Base-by-base conservation (phyloP, 2,888 invertebrate species). In the Hyalella azteca region DNA sequence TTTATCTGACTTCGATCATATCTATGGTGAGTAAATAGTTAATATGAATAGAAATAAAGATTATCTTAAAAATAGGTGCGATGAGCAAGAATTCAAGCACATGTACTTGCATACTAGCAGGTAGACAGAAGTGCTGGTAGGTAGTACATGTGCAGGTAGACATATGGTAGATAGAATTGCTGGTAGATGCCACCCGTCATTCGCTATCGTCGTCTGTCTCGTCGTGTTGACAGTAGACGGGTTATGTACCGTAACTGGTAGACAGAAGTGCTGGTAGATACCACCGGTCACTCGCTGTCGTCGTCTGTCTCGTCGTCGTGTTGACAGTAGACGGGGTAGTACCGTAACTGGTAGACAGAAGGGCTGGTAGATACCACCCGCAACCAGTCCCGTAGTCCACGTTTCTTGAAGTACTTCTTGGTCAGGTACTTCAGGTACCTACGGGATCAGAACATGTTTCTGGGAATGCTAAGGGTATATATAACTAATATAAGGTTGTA, bases 341-440 rank as follows among this genome's bases (percentile, higher is more conserved):
- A 66, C 29, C 66, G 66, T 7, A 66, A 36, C 66, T 66, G 36
- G 66, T 66, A 66, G 66, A 32, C 19, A n/a, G 36, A 13, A 36
- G 36, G 2, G 36, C 66, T 36, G 5, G 66, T 32, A 1, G 66
- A 32, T 7, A 99, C 98, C 83, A 99, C 98, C 87, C 99, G 92
- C 87, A 99, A 92, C 97, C 98, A 99, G 90, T 99, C 99, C 87
- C 99, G 92, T 84, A 99, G 92, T 88, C 97, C 96, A 91, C 99
- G 96, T 91, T 98, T 98, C 92, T 99, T 99, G 89, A 99, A 91
- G 90, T 98, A 99, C 89, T 98, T 97, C 91, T 99, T 99, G 2
- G 99, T 98, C 89, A 99, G 92, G 90, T 99, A 99, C 90, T 99
- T 99, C 85, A 99, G 91, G 88, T 99, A 99, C 90, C 98, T 93